Percentiles rank a stretch among this genome's conserved stretches.
Conservation (phyloP, 2,888 invertebrate genomes). For the Chloroclysta siterata region DNA sequence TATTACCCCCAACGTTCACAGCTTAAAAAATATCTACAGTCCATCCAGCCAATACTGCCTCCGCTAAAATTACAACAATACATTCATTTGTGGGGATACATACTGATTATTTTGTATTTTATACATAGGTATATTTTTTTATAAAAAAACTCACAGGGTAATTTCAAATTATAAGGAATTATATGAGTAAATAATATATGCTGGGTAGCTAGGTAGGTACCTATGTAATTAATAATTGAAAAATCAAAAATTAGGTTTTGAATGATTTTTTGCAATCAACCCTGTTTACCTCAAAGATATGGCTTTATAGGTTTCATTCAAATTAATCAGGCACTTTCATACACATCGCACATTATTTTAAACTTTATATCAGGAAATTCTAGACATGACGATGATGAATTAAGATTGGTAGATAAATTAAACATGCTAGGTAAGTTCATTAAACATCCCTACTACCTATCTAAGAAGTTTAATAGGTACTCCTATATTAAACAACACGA, state of each 20-base stretch:
- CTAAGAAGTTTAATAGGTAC: constrained; percentile 39
- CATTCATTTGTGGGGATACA: too few species aligned
- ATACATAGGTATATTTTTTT: too few species aligned
- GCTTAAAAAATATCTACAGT: too few species aligned
- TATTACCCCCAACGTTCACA: too few species aligned
- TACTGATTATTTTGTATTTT: too few species aligned
- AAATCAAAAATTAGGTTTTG: too few species aligned
- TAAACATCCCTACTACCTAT: constrained; percentile 4
- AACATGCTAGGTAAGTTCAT: background rate
- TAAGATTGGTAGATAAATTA: constrained; percentile 3
- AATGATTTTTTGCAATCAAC: constrained; percentile 52
- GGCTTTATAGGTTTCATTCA: constrained; percentile 48
- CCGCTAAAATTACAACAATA: too few species aligned
- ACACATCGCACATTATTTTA: constrained; percentile 14
- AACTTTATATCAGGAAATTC: constrained; percentile 13
- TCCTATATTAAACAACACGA: constrained; percentile 54
- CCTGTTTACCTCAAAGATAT: constrained; percentile 74
- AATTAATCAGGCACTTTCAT: constrained; percentile 55
- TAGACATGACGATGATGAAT: constrained; percentile 7
- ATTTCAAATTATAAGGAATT: too few species aligned
- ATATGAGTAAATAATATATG: too few species aligned
- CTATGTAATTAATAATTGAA: too few species aligned
- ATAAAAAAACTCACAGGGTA: too few species aligned
- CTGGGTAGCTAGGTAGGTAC: background rate
- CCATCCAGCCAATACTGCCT: too few species aligned